Conservation (phyloP, 2,113 vertebrate species). For the Hepsetus odoe region DNA sequence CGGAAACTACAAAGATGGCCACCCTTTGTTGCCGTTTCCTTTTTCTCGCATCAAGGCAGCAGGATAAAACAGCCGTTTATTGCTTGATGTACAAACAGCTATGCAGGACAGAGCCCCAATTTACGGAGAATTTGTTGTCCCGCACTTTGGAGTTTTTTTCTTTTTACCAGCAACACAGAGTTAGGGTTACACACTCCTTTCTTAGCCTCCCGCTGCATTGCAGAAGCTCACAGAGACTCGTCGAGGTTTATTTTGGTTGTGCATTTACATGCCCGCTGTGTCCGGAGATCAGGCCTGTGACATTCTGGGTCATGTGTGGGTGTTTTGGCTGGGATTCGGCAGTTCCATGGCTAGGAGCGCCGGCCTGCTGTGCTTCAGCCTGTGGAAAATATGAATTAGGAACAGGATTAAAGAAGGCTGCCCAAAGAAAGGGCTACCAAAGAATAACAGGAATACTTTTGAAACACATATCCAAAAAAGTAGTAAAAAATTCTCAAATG, state of each 20-base stretch:
- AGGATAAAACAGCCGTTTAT: conserved; percentile 34
- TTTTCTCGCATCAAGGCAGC: conserved; percentile 29
- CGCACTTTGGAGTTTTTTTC: conserved; percentile 29
- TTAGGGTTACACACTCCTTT: not conserved
- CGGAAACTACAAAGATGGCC: conserved; percentile 29
- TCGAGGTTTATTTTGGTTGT: conserved; percentile 57
- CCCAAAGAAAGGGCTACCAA: not conserved
- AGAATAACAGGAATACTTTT: too few relatives aligned
- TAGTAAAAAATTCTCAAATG: too few relatives aligned
- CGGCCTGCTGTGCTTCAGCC: conserved; percentile 34
- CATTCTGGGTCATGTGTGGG: conserved; percentile 62
- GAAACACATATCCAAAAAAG: too few relatives aligned
- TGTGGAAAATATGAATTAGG: conserved; percentile 63
- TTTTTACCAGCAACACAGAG: not conserved
- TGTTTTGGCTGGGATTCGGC: conserved; percentile 58
- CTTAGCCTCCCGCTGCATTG: not conserved
- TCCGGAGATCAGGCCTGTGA: conserved; percentile 52
- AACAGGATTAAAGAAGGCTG: not conserved
- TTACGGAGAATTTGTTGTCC: conserved; percentile 46
- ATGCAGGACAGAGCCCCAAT: conserved; percentile 17
- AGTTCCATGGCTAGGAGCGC: conserved; percentile 37
- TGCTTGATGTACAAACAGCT: conserved; percentile 33
- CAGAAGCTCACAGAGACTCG: conserved; percentile 36
- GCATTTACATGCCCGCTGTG: conserved; percentile 61
- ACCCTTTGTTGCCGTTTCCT: conserved; percentile 27